These are phyloP conservation scores for Schizothorax lantsangensis DNA, from an alignment of 2,797 vertebrate genomes.

Conservation along the genomic window DNA sequence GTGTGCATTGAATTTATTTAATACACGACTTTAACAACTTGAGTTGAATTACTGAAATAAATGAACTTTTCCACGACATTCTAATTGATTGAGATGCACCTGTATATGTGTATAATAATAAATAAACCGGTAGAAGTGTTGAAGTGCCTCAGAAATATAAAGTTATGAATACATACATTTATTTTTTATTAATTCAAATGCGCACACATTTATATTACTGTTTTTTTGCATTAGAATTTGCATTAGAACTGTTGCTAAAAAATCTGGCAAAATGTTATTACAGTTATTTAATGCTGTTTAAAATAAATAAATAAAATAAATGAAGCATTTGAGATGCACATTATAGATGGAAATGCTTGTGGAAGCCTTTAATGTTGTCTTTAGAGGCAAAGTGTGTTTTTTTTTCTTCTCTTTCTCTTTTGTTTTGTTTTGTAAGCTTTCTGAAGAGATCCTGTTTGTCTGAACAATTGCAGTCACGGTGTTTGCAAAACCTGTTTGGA, in stretches of 20 bases:
- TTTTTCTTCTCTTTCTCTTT: background rate
- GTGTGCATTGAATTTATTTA: too few species aligned
- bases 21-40: too few species aligned
- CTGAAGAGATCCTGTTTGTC: background rate
- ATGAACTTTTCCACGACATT: too few species aligned
- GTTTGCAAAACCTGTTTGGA: background rate
- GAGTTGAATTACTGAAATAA: too few species aligned
- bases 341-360: background rate
- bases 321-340: background rate
- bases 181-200: too few species aligned
- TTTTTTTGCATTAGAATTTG: too few species aligned
- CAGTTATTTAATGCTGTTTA: background rate
- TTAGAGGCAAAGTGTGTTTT: background rate
- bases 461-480: background rate
- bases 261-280: background rate
- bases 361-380: background rate
- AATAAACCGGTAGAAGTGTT: background rate
- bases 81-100: too few species aligned
- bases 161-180: too few species aligned
- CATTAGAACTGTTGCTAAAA: background rate
- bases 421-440: background rate
- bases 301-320: background rate
- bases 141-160: too few species aligned
- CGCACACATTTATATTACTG: too few species aligned
- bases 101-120: background rate